Conservation (phyloP, 2,113 vertebrate species). For the Rhinichthys klamathensis region DNA sequence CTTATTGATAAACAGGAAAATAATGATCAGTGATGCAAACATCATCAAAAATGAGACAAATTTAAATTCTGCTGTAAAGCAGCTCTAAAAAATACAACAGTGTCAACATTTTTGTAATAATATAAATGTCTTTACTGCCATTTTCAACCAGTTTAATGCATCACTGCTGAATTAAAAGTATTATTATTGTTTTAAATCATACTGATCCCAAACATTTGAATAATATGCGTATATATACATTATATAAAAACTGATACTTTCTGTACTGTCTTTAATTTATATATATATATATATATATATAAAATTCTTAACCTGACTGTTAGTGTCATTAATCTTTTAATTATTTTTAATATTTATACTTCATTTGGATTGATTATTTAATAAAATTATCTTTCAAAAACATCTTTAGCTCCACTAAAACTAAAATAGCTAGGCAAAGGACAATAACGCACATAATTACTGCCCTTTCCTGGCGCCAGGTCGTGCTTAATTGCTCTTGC, state of each 20-base stretch:
- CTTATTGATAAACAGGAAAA: too few species aligned
- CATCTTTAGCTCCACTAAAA: not conserved
- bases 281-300: too few species aligned
- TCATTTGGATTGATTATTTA: not conserved
- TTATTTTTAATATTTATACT: not conserved
- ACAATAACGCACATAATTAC: slow-evolving; percentile 30
- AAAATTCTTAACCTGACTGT: not conserved
- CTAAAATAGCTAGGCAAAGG: slow-evolving; percentile 16
- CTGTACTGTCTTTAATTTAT: not conserved
- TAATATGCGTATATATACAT: not conserved
- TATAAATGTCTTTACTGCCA: not conserved
- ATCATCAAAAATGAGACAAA: too few species aligned
- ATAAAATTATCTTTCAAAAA: not conserved
- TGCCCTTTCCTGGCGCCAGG: slow-evolving; percentile 37
- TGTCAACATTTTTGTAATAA: too few species aligned
- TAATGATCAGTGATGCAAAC: too few species aligned
- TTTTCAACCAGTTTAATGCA: not conserved
- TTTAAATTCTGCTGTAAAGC: too few species aligned
- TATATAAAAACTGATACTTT: not conserved
- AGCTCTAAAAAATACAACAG: too few species aligned
- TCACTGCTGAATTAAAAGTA: not conserved
- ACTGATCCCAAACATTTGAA: too few species aligned
- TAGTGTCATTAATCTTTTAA: too few species aligned
- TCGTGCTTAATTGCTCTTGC: slow-evolving; percentile 35
- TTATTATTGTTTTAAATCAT: not conserved